Percentiles rank a stretch among this genome's conserved stretches.
Conservation (phyloP, 2,888 invertebrate genomes). For the Xylota sylvarum region DNA sequence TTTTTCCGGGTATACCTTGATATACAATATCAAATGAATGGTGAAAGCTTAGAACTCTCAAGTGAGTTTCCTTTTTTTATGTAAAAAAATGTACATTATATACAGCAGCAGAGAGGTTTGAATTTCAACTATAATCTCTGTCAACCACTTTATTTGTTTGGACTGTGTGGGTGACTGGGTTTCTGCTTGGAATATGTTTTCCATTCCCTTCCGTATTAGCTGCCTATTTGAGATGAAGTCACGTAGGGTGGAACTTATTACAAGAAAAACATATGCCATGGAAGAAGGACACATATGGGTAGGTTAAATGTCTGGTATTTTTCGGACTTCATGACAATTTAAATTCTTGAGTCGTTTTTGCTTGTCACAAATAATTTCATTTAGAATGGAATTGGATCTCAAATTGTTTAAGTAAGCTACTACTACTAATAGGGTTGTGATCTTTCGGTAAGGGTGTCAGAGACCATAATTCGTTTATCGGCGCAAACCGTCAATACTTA, state of each 20-base stretch:
- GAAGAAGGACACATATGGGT: neutral
- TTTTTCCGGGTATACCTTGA: neutral
- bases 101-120: neutral
- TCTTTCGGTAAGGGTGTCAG: too few relatives aligned
- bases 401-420: too few relatives aligned
- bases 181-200: neutral
- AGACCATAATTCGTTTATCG: too few relatives aligned
- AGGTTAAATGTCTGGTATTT: constrained; percentile 18
- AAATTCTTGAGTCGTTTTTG: neutral
- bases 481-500: too few relatives aligned
- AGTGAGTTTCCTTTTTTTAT: neutral
- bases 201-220: neutral
- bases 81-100: constrained; percentile 9
- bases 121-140: constrained; percentile 21
- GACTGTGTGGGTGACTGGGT: neutral
- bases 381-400: too few relatives aligned
- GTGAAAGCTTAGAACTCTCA: constrained; percentile 3
- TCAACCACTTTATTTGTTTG: constrained; percentile 17
- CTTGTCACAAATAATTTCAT: too few relatives aligned
- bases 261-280: neutral
- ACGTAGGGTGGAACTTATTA: constrained; percentile 5
- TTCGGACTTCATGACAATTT: neutral
- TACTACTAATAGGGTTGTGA: too few relatives aligned
- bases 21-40: constrained; percentile 8
- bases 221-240: constrained; percentile 2